Evolutionary conservation across 2,888 invertebrate genomes (phyloP).

Genomic region (Bellardia pandia): DNA sequence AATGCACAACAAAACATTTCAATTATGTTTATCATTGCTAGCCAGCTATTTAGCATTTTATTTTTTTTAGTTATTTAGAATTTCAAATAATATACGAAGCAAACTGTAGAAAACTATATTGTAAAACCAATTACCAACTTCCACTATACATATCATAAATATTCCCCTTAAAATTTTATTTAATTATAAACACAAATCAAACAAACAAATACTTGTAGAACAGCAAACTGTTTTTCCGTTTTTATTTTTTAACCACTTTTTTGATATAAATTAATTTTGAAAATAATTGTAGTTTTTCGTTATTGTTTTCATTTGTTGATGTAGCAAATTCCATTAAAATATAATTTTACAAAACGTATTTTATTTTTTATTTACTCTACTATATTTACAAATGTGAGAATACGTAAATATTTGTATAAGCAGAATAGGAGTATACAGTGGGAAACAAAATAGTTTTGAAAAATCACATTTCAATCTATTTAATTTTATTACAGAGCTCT

Average conservation of each 20-base stretch:
- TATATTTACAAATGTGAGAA: conserved; percentile 25
- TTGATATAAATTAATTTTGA: conserved; percentile 37
- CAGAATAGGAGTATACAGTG: not conserved
- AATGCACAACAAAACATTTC: too few species aligned
- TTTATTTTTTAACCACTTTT: conserved; percentile 18
- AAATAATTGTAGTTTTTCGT: conserved; percentile 7
- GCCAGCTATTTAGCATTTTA: not conserved
- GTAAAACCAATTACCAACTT: conserved; percentile 1
- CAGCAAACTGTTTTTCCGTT: not conserved
- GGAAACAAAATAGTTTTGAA: not conserved
- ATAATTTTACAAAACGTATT: conserved; percentile 20
- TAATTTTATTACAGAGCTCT: too few species aligned
- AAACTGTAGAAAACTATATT: not conserved
- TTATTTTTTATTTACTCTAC: conserved; percentile 34
- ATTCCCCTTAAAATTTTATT: not conserved
- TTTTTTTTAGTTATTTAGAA: not conserved
- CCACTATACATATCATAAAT: not conserved
- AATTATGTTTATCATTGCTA: not conserved
- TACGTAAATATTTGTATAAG: not conserved
- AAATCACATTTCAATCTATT: too few species aligned
- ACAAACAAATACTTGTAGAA: not conserved
- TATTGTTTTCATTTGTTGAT: conserved; percentile 8
- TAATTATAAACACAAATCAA: conserved; percentile 20
- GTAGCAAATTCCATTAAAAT: conserved; percentile 57
- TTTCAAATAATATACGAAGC: not conserved